phyloP scores from a whole-genome alignment of 2,797 vertebrate genomes.

The Fundulus diaphanus region DNA sequence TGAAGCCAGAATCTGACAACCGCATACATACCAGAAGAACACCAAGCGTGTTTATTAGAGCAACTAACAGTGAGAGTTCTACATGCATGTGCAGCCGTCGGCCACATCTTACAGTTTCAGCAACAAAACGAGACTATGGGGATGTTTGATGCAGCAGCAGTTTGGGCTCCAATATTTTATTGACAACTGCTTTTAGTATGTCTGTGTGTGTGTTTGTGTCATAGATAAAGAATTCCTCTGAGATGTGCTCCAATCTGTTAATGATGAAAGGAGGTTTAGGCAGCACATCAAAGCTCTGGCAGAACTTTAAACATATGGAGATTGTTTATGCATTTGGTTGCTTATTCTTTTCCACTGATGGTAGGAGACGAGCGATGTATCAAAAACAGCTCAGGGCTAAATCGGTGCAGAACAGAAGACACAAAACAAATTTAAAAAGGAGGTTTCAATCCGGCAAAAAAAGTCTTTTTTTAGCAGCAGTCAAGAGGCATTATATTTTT shows the following conservation, averaged over 20 bases:
- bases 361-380: conserved; percentile 23
- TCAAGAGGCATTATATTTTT: background rate
- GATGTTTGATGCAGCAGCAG: conserved; percentile 62
- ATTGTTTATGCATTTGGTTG: conserved; percentile 42
- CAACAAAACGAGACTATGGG: conserved; percentile 42
- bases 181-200: conserved; percentile 36
- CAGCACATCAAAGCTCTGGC: conserved; percentile 37
- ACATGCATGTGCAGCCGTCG: conserved; percentile 39
- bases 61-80: conserved; percentile 71
- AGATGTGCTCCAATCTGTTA: conserved; percentile 43
- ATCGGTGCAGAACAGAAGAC: conserved; percentile 39
- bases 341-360: conserved; percentile 49
- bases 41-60: conserved; percentile 58
- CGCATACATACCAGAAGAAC: conserved; percentile 60
- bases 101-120: conserved; percentile 69
- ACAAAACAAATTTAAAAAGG: conserved; percentile 11
- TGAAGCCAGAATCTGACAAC: conserved; percentile 47
- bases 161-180: conserved; percentile 46
- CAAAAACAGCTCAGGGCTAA: conserved; percentile 18
- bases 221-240: conserved; percentile 46
- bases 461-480: background rate
- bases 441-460: conserved; percentile 37
- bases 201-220: conserved; percentile 26
- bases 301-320: conserved; percentile 49
- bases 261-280: conserved; percentile 34